Evolutionary conservation across 2,113 vertebrate genomes (phyloP).

Genomic region (Clinocottus analis): DNA sequence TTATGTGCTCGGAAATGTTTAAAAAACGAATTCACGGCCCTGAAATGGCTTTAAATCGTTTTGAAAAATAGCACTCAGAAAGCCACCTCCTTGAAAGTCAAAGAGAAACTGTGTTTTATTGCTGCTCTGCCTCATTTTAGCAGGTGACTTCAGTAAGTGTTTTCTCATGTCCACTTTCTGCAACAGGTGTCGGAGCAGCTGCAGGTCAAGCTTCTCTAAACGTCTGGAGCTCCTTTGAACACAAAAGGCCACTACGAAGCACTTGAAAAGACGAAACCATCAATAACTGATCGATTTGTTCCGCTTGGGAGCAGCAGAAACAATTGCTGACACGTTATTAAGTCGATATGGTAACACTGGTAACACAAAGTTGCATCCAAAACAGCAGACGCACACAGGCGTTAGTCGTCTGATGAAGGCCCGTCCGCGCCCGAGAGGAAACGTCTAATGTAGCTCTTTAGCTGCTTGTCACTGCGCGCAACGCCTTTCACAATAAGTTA

Average conservation of each 20-base stretch:
- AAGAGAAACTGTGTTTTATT: constrained; percentile 40
- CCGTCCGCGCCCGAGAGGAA: not conserved
- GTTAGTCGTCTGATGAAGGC: not conserved
- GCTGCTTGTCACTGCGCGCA: not conserved
- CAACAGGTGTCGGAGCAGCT: constrained; percentile 57
- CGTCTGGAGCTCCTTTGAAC: constrained; percentile 5
- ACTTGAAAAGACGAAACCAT: not conserved
- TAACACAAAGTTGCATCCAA: not conserved
- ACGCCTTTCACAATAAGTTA: not conserved
- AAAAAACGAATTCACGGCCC: not conserved
- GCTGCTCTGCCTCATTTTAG: constrained; percentile 21
- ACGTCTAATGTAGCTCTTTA: not conserved
- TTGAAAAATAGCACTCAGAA: not conserved
- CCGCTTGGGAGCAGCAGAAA: not conserved
- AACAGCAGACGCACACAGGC: not conserved
- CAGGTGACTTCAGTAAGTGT: constrained; percentile 58
- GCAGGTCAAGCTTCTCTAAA: not conserved
- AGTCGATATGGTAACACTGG: not conserved
- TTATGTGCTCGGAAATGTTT: not conserved
- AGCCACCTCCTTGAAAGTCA: constrained; percentile 23
- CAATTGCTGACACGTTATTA: not conserved
- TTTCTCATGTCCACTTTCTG: constrained; percentile 48
- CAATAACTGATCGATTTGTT: not conserved
- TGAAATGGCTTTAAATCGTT: not conserved
- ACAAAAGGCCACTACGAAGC: not conserved